Base-by-base conservation (phyloP, 1,140 invertebrate genomes). In the Euwallacea similis region DNA sequence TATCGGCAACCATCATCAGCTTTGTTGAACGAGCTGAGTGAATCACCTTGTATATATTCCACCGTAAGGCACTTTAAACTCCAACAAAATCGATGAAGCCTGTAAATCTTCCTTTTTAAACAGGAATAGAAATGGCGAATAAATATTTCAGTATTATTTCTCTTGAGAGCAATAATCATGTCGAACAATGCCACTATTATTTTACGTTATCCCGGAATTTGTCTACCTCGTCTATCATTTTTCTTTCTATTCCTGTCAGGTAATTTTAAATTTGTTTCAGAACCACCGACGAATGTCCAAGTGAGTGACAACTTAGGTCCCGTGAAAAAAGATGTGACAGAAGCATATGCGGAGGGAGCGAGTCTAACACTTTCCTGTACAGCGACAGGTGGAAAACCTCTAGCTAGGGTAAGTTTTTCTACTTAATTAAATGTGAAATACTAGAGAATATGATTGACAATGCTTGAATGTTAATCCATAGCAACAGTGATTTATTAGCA, bases 271-370 rank as follows among this genome's bases (percentile, higher is more conserved):
- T 13, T 66, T 66, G 63, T 81, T 81, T 47, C 76, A 82, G 80
- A 80, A 56, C 78, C 80, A 21, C 80, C 80, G 42, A 75, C 77
- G 58, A 76, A 75, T 59, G 76, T 82, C 16, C 79, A 80, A 78
- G 77, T 82, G 55, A 78, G 65, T 61, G 80, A 82, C 72, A 79
- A 79, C 72, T 73, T 74, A 47, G 79, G 79, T 16, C 59, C 64
- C 2, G 73, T 82, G 60, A 81, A 80, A 76, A 82, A 82, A 72
- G 82, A 79, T 53, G 78, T 84, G 55, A 84, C 85, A 42, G 84
- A 84, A 21, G 83, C 85, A 7, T 86, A 85, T 76, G 85, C 84
- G 42, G 85, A 86, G 77, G 85, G 84, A 33, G 80, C 83, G 7
- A 82, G 82, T 59, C 75, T 86, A 63, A 79, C 80, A 10, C 77